A percentile compares a stretch with the other conserved stretches of the same genome.
These are phyloP conservation scores for Lithophane leautieri DNA, from an alignment of 2,888 invertebrate species.

Conservation along the genomic window DNA sequence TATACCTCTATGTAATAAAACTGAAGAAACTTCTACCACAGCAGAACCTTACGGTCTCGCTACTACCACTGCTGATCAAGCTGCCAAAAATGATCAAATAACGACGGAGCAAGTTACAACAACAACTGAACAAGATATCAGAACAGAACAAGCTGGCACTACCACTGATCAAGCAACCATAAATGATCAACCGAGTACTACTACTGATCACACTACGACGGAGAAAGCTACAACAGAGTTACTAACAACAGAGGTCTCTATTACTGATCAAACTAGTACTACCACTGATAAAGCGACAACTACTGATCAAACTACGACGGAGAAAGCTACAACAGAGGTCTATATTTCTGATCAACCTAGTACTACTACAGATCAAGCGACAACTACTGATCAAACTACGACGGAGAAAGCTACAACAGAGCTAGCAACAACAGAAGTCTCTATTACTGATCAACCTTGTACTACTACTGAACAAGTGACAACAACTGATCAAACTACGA, in stretches of 20 bases:
- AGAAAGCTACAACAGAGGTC: background rate
- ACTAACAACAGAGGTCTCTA: background rate
- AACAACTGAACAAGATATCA: background rate
- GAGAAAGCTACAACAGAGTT: background rate
- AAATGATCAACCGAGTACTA: background rate
- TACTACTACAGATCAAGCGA: background rate
- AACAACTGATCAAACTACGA: background rate
- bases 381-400: background rate
- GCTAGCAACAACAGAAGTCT: background rate
- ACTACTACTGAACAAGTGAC: background rate
- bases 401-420: background rate
- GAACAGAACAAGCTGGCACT: background rate
- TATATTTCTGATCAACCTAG: background rate
- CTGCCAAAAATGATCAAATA: background rate
- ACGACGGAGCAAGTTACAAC: background rate
- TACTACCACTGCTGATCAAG: background rate
- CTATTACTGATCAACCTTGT: background rate
- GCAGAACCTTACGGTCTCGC: background rate
- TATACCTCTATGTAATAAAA: background rate
- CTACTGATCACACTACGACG: background rate
- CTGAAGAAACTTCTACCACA: background rate
- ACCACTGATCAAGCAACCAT: background rate
- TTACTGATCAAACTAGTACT: background rate
- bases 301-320: background rate
- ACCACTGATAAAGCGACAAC: background rate